These are phyloP conservation scores for Halictus ligatus DNA, from an alignment of 2,888 invertebrate species.

Conservation along the genomic window DNA sequence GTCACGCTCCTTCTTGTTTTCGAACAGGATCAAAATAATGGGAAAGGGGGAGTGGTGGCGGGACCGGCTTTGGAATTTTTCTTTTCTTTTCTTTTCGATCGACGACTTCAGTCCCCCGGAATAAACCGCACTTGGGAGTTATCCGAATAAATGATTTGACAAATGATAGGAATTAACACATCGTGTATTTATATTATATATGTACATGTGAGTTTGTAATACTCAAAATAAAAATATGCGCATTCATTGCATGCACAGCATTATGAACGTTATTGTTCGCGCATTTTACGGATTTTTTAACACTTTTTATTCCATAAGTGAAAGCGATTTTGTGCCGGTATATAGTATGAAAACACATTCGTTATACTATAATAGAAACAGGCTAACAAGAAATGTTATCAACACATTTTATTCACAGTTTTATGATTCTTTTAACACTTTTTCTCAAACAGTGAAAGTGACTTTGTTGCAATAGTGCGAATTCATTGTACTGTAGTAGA, in stretches of 20 bases:
- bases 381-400: background rate
- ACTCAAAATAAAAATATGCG: no score
- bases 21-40: slow-evolving; percentile 8
- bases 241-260: no score
- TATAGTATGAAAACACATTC: no score
- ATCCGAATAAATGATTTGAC: background rate
- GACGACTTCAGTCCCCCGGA: background rate
- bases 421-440: background rate
- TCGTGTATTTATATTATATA: no score
- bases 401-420: background rate
- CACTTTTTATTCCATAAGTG: no score
- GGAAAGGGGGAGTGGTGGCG: background rate
- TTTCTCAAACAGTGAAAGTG: background rate
- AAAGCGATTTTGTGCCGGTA: no score
- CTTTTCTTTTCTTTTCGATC: background rate
- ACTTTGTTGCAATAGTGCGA: background rate
- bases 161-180: no score
- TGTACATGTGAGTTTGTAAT: no score
- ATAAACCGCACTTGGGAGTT: background rate
- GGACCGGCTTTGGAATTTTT: background rate
- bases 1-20: background rate
- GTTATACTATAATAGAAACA: background rate
- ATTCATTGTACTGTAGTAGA: background rate
- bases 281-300: no score
- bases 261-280: no score